A percentile compares a stretch with the other conserved stretches of the same genome.
phyloP scores from a whole-genome alignment of 2,797 vertebrate genomes.

The Tinamus major region DNA sequence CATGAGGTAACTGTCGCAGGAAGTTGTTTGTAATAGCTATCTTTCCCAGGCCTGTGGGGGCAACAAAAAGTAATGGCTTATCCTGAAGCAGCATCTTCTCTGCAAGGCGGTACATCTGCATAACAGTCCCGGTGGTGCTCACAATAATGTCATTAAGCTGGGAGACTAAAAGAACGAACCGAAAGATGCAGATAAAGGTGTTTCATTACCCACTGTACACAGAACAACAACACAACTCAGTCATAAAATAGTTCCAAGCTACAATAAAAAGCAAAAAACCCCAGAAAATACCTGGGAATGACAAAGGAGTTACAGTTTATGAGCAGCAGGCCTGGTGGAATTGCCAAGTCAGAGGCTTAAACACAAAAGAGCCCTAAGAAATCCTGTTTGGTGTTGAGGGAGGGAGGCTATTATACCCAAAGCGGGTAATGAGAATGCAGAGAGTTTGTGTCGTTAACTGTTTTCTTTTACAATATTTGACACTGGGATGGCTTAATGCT shows the following conservation, averaged over 20 bases:
- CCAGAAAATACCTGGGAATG: slow-evolving; percentile 57
- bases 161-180: slow-evolving; percentile 74
- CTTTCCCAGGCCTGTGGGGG: slow-evolving; percentile 80
- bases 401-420: slow-evolving; percentile 34
- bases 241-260: slow-evolving; percentile 62
- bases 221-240: slow-evolving; percentile 70
- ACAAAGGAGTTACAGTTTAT: slow-evolving; percentile 42
- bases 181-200: slow-evolving; percentile 79
- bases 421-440: slow-evolving; percentile 63
- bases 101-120: slow-evolving; percentile 79
- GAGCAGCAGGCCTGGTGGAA: not conserved
- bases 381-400: slow-evolving; percentile 34
- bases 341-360: slow-evolving; percentile 4
- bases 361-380: slow-evolving; percentile 35
- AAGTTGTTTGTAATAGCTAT: slow-evolving; percentile 79
- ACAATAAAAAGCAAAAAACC: slow-evolving; percentile 60
- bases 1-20: slow-evolving; percentile 81
- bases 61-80: slow-evolving; percentile 84
- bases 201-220: slow-evolving; percentile 73
- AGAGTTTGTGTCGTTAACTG: slow-evolving; percentile 13
- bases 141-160: slow-evolving; percentile 81
- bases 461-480: slow-evolving; percentile 70
- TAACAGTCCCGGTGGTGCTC: slow-evolving; percentile 77
- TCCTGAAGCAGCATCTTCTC: slow-evolving; percentile 82
- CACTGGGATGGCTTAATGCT: slow-evolving; percentile 55